phyloP scores from a whole-genome alignment of 2,888 invertebrate species.

The Amiota minor region DNA sequence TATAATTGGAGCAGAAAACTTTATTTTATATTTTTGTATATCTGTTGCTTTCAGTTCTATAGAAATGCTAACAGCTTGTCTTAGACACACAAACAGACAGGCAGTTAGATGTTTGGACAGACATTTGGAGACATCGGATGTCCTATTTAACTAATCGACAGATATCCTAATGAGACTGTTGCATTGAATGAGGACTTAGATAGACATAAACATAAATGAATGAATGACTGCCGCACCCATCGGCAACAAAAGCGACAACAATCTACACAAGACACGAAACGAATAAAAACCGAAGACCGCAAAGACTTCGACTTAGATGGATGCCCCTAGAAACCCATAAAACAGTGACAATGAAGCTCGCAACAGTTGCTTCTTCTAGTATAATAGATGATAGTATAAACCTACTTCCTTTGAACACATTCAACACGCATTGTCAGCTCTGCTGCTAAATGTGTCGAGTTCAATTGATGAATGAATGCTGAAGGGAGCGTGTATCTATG shows the following conservation, averaged over 20 bases:
- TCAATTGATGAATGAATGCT: slow-evolving; percentile 52
- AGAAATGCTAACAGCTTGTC: slow-evolving; percentile 14
- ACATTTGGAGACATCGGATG: neutral
- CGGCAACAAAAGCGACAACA: neutral
- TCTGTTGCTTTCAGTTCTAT: slow-evolving; percentile 2
- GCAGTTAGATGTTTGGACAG: neutral
- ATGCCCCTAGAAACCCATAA: too few relatives aligned
- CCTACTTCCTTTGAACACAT: neutral
- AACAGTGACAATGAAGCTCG: slow-evolving; percentile 28
- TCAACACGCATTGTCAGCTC: neutral
- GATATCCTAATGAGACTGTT: slow-evolving; percentile 28
- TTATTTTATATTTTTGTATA: neutral
- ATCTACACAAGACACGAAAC: neutral
- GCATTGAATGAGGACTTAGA: slow-evolving; percentile 13
- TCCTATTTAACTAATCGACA: slow-evolving; percentile 16
- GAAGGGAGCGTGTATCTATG: neutral
- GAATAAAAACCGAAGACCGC: neutral
- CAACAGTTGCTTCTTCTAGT: slow-evolving; percentile 50
- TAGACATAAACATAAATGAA: neutral
- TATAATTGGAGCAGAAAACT: slow-evolving; percentile 17
- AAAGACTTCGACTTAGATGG: too few relatives aligned
- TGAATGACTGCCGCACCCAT: slow-evolving; percentile 16
- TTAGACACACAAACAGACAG: neutral
- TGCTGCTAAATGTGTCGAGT: slow-evolving; percentile 25
- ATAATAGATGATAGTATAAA: neutral